Evolutionary conservation across 2,113 vertebrate species (phyloP).

Genomic region (Brevimyrus niger): DNA sequence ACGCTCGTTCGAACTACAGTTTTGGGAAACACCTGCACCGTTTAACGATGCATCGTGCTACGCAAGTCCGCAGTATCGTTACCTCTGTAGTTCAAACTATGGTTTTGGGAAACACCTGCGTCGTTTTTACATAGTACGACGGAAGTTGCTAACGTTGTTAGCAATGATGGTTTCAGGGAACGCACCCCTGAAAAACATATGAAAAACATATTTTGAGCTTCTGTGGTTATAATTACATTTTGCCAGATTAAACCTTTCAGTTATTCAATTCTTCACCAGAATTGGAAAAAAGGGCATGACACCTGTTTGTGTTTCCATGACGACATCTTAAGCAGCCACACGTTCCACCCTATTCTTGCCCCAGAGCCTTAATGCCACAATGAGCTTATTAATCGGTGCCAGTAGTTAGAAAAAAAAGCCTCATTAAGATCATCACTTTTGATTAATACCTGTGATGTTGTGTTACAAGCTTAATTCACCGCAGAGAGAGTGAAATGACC

Average conservation of each 20-base stretch:
- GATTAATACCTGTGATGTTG: neutral
- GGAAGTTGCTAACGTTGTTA: no score
- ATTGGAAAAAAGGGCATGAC: neutral
- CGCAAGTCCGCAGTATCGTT: no score
- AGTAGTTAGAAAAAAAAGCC: neutral
- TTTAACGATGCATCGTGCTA: no score
- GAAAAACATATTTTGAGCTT: neutral
- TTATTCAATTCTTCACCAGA: neutral
- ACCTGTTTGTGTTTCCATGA: neutral
- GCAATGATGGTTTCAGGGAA: no score
- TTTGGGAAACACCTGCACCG: no score
- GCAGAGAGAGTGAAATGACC: neutral
- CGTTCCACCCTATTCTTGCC: neutral
- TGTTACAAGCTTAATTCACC: neutral
- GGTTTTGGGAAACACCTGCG: no score
- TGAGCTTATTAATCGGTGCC: neutral
- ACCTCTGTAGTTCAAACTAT: no score
- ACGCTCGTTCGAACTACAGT: no score
- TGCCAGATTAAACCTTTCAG: no score
- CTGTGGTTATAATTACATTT: neutral
- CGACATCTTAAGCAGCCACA: neutral
- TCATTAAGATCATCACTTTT: neutral
- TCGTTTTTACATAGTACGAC: no score
- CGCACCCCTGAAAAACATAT: no score
- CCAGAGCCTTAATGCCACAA: neutral